Evolutionary conservation across 2,888 invertebrate genomes (phyloP).

Genomic region (Caenorhabditis drosophilae): DNA sequence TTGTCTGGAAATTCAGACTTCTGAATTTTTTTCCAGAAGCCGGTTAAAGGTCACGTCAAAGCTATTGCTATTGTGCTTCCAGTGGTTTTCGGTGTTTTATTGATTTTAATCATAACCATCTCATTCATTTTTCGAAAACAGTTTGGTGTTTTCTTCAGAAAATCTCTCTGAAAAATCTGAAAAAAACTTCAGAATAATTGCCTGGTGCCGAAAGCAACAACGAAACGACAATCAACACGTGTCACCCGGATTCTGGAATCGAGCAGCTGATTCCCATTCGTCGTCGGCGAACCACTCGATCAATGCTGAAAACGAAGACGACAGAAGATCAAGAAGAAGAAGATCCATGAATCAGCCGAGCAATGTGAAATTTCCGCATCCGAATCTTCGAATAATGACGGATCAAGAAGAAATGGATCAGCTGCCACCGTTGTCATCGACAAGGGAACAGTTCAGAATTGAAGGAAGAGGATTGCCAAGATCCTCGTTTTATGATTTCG

Average conservation of each 20-base stretch:
- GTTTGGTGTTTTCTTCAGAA: too few species aligned
- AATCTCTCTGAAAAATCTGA: too few species aligned
- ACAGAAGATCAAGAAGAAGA: too few species aligned
- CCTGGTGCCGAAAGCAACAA: slow-evolving; percentile 18
- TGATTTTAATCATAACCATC: slow-evolving; percentile 9
- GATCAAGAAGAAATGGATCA: slow-evolving; percentile 12
- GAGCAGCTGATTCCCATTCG: background rate
- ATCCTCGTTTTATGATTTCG: background rate
- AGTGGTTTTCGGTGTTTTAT: slow-evolving; percentile 19
- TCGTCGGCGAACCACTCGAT: background rate
- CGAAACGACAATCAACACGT: slow-evolving; percentile 28
- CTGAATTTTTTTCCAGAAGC: background rate
- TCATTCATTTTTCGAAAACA: slow-evolving; percentile 17
- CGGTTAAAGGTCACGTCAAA: background rate
- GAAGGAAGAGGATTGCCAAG: background rate
- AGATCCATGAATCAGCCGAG: background rate
- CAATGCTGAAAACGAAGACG: too few species aligned
- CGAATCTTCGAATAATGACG: slow-evolving; percentile 26
- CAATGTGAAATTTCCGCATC: background rate
- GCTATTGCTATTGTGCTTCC: slow-evolving; percentile 18
- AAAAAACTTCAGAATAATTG: slow-evolving; percentile 20
- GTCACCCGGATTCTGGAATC: slow-evolving; percentile 1
- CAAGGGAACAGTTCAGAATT: too few species aligned
- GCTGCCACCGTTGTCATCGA: slow-evolving; percentile 20
- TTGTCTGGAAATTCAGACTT: background rate